Base-by-base conservation (phyloP, 2,797 vertebrate species). In the Xiphophorus birchmanni region DNA sequence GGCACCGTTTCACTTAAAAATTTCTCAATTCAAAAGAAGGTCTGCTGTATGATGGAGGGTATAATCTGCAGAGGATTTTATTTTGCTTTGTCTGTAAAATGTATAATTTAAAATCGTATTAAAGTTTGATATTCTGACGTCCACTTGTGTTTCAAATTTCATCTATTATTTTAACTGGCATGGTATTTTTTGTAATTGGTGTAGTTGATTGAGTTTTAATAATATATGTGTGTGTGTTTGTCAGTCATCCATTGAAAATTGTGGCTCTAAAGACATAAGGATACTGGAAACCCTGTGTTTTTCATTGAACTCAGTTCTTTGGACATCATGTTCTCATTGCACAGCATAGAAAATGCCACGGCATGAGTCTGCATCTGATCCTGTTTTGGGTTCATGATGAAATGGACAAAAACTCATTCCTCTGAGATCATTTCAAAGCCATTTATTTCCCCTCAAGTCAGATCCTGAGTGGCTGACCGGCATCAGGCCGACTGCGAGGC, bases 381-480 rank as follows among this genome's bases (percentile, higher is more conserved):
- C 42, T 72, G 26, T 45, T n/a, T 72, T 26, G 8, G 69, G 23
- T 72, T 45, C 26, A n/a, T 45, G 11, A 44, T 72, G 42, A 52
- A 37, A 35, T 32, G 5, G 35, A 50, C 47, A 37, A 50, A 50
- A 50, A 50, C 3, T 35, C 52, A n/a, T 72, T 44, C 69, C 23
- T 17, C 26, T n/a, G 40, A 72, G 69, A 72, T 72, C 12, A 72
- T 72, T 69, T 69, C 65, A 69, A 69, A 69, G 65, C 35, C 65
- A 69, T 69, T 69, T 69, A 42, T 42, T 72, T 45, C 58, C 47
- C 45, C 58, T 8, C n/a, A 45, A 65, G 48, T 63, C 58, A 1
- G 29, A 37, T 48, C 42, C 56, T 32, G 40, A 63, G 54, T 29
- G 29, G 75, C 29, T 23, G 58, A 13, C 75, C 17, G 44, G 15